These are phyloP conservation scores for Coptodon bakossiorum DNA, from an alignment of 2,113 vertebrate species.

Conservation along the genomic window DNA sequence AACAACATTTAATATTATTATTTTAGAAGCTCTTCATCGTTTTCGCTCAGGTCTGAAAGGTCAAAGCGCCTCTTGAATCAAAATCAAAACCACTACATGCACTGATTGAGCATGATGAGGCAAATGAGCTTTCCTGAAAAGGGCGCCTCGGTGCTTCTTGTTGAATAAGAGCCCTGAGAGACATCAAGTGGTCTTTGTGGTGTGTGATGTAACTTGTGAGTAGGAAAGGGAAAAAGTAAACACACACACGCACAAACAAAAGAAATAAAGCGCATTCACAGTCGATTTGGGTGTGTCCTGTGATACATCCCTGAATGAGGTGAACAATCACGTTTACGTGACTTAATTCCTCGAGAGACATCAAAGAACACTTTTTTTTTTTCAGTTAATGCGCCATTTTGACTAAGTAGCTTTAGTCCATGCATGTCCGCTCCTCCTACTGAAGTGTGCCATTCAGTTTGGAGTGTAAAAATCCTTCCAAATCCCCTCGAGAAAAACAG, in stretches of 20 bases:
- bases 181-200: constrained; percentile 32
- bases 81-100: constrained; percentile 22
- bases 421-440: constrained; percentile 43
- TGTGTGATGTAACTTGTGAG: constrained; percentile 15
- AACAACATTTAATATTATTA: neutral
- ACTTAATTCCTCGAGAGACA: constrained; percentile 7
- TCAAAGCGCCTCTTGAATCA: constrained; percentile 41
- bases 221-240: neutral
- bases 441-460: constrained; percentile 38
- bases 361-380: neutral
- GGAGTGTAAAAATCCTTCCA: constrained; percentile 31
- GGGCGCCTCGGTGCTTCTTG: constrained; percentile 5
- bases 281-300: neutral
- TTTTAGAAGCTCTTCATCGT: neutral
- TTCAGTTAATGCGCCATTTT: constrained; percentile 11
- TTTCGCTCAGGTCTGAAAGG: constrained; percentile 28
- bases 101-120: constrained; percentile 44
- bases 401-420: constrained; percentile 31
- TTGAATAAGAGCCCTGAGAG: constrained; percentile 9
- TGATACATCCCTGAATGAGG: neutral
- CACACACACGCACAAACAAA: neutral
- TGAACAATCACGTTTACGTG: neutral
- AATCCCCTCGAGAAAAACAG: constrained; percentile 50
- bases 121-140: constrained; percentile 41
- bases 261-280: neutral